Percentiles rank a stretch among this genome's conserved stretches.
Conservation (phyloP, 2,113 vertebrate genomes). For the Daphoenositta chrysoptera region DNA sequence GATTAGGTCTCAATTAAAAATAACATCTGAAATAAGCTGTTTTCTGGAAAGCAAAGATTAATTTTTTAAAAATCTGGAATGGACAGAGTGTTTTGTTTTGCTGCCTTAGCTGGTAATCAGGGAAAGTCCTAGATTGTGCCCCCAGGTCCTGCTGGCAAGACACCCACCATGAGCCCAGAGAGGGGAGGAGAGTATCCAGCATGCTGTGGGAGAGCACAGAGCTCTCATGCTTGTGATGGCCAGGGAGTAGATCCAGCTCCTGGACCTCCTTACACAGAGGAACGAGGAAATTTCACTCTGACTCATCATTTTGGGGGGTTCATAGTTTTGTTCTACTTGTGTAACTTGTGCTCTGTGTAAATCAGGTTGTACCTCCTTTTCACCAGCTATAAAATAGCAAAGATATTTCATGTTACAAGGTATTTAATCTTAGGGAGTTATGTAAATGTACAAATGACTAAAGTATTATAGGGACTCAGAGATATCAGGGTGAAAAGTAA, state of each 20-base stretch:
- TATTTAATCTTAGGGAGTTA: not conserved
- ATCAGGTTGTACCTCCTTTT: not conserved
- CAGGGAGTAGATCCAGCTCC: not conserved
- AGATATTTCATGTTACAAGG: not conserved
- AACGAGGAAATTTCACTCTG: not conserved
- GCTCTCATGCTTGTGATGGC: rapidly evolving
- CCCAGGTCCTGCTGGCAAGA: not conserved
- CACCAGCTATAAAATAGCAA: not conserved
- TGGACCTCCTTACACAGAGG: rapidly evolving
- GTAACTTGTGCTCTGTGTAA: not conserved
- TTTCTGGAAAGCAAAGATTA: not conserved
- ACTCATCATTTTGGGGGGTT: rapidly evolving
- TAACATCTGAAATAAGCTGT: not conserved
- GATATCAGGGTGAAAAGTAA: not conserved
- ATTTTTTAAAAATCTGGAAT: not conserved
- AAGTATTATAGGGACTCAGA: not conserved
- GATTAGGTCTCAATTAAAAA: not conserved
- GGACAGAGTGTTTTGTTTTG: not conserved
- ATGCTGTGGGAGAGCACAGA: not conserved
- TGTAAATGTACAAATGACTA: not conserved
- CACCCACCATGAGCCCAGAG: rapidly evolving
- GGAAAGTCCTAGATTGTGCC: not conserved
- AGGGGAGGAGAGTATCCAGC: not conserved
- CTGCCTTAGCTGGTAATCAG: rapidly evolving
- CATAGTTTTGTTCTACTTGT: not conserved